phyloP scores from a whole-genome alignment of 2,113 vertebrate genomes.

The Beaufortia kweichowensis region DNA sequence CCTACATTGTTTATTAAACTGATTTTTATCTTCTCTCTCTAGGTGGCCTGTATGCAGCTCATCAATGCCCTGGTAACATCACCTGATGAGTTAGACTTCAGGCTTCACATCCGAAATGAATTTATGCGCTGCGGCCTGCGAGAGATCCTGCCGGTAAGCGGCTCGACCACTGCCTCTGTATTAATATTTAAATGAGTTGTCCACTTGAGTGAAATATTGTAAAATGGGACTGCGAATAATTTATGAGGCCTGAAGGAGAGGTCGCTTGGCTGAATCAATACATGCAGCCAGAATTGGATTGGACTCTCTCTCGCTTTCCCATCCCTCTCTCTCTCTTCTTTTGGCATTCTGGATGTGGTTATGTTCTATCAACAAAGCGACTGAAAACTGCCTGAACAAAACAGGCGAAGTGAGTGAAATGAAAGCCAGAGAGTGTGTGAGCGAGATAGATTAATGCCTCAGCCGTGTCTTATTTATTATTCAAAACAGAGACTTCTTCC shows the following conservation, averaged over 20 bases:
- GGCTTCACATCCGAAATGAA: conserved; percentile 98
- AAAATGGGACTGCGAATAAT: conserved; percentile 68
- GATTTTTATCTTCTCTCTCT: conserved; percentile 63
- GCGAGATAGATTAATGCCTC: conserved; percentile 44
- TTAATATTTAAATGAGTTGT: conserved; percentile 82
- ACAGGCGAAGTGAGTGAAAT: conserved; percentile 36
- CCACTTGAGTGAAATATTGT: conserved; percentile 72
- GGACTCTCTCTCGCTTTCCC: conserved; percentile 42
- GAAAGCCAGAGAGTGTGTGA: conserved; percentile 38
- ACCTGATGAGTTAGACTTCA: conserved; percentile 96
- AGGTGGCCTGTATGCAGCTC: conserved; percentile 99
- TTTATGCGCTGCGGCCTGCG: conserved; percentile 97
- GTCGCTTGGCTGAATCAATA: conserved; percentile 60
- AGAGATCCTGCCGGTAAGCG: conserved; percentile 91
- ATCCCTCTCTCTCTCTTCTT: conserved; percentile 55
- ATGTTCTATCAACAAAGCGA: conserved; percentile 41
- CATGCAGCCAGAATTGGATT: conserved; percentile 60
- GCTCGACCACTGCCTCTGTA: conserved; percentile 61
- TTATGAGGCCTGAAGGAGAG: conserved; percentile 63
- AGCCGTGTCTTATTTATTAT: conserved; percentile 54
- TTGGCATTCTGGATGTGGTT: conserved; percentile 30
- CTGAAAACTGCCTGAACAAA: conserved; percentile 44
- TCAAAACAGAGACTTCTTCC: conserved; percentile 45
- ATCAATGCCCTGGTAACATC: conserved; percentile 98
- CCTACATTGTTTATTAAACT: conserved; percentile 7